Conservation (phyloP, 2,888 invertebrate species). For the Ochropleura leucogaster region DNA sequence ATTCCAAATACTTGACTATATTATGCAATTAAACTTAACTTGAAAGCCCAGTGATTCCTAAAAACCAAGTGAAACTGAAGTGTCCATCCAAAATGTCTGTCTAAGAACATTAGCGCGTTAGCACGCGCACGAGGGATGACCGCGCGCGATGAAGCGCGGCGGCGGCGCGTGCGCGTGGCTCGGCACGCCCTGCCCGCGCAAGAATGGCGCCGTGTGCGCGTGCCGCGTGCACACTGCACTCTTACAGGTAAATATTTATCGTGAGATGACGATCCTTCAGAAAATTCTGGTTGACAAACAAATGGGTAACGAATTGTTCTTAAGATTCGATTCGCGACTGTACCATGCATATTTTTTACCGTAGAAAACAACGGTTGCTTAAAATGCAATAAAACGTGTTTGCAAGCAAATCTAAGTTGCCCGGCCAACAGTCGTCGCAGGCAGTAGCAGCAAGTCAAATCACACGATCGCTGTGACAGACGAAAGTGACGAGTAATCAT, state of each 20-base stretch:
- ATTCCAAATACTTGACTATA: too few species aligned
- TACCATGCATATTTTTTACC: too few species aligned
- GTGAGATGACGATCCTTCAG: background rate
- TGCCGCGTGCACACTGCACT: slow-evolving; percentile 87
- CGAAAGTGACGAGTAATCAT: too few species aligned
- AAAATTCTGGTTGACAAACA: too few species aligned
- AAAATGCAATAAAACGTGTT: too few species aligned
- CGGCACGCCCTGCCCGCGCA: slow-evolving; percentile 88
- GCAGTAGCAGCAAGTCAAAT: too few species aligned
- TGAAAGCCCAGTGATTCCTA: background rate
- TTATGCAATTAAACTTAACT: background rate
- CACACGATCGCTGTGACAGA: too few species aligned
- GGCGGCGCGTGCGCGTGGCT: slow-evolving; percentile 88
- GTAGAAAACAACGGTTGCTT: too few species aligned
- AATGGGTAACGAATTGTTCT: too few species aligned
- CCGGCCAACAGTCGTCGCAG: too few species aligned
- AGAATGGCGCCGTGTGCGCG: slow-evolving; percentile 86
- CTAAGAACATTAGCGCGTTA: slow-evolving; percentile 57
- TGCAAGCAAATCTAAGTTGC: too few species aligned
- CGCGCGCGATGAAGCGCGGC: slow-evolving; percentile 84
- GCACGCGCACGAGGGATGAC: slow-evolving; percentile 77
- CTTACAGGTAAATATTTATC: slow-evolving; percentile 77
- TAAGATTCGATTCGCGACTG: too few species aligned
- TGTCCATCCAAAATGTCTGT: slow-evolving; percentile 34
- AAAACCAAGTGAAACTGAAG: slow-evolving; percentile 27